These are phyloP conservation scores for Scelioninae gen. 1 DNA, from an alignment of 2,888 invertebrate genomes.

Conservation along the genomic window DNA sequence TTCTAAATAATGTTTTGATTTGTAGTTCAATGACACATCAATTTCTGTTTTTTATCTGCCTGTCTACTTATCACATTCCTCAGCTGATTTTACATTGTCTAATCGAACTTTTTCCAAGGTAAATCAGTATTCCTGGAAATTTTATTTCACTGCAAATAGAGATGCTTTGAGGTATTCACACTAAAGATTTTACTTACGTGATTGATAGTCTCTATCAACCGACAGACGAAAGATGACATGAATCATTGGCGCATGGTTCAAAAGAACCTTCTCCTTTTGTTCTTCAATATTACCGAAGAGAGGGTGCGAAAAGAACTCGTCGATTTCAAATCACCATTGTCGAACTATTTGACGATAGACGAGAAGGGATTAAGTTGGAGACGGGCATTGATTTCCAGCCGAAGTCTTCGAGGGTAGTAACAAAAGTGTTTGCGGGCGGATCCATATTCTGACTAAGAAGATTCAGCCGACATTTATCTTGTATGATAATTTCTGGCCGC, in stretches of 20 bases:
- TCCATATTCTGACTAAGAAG: too few species aligned
- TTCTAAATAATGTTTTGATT: too few species aligned
- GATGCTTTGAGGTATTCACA: slow-evolving; percentile 35
- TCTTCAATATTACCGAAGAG: slow-evolving; percentile 41
- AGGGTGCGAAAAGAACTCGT: slow-evolving; percentile 62
- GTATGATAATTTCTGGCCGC: slow-evolving; percentile 10
- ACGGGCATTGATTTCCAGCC: slow-evolving; percentile 74
- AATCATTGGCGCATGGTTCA: slow-evolving; percentile 73
- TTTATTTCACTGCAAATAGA: slow-evolving; percentile 36
- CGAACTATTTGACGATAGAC: slow-evolving; percentile 73
- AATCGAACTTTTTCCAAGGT: not conserved
- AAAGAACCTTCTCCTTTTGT: slow-evolving; percentile 60
- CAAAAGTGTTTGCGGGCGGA: slow-evolving; percentile 30
- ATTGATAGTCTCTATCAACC: slow-evolving; percentile 77
- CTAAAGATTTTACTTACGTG: slow-evolving; percentile 69
- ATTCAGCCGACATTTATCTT: slow-evolving; percentile 14
- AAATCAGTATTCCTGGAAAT: slow-evolving; percentile 46
- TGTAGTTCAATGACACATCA: too few species aligned
- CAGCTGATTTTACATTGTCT: too few species aligned
- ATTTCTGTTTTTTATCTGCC: too few species aligned
- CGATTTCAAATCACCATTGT: slow-evolving; percentile 71
- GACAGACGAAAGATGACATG: slow-evolving; percentile 76
- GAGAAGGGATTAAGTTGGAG: slow-evolving; percentile 76
- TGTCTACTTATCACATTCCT: too few species aligned
- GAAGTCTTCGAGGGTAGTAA: slow-evolving; percentile 10